Percentiles rank a stretch among this genome's conserved stretches.
Evolutionary conservation across 2,888 invertebrate species (phyloP).

Genomic region (Cephus pulcher): DNA sequence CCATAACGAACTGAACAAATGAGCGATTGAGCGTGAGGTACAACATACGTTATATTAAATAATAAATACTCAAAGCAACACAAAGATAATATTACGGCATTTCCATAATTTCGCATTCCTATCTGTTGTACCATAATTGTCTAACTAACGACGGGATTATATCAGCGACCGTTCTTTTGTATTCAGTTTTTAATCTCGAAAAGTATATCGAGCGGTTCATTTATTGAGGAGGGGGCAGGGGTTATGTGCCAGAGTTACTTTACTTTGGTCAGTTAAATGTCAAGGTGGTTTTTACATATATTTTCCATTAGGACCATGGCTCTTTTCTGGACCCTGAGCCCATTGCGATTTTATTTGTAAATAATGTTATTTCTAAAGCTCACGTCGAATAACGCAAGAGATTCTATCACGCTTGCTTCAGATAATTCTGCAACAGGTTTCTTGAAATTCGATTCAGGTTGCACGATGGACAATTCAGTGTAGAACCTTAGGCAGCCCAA

Average conservation of each 20-base stretch:
- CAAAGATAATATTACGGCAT: too few species aligned
- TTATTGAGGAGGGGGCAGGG: neutral
- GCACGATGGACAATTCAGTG: neutral
- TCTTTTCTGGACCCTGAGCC: neutral
- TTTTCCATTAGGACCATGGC: neutral
- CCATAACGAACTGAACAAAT: conserved; percentile 71
- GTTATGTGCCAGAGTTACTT: neutral
- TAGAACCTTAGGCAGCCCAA: neutral
- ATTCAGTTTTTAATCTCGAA: neutral
- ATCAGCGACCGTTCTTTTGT: neutral
- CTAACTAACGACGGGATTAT: neutral
- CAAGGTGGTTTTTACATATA: neutral
- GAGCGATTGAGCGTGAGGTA: conserved; percentile 71
- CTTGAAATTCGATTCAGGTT: neutral
- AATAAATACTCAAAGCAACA: neutral
- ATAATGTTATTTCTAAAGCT: neutral
- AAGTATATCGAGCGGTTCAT: neutral
- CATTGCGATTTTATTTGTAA: neutral
- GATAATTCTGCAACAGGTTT: neutral
- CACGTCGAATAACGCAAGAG: neutral
- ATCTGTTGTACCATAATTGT: neutral
- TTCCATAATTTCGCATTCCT: neutral
- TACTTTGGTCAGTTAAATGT: neutral
- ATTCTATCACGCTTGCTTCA: neutral
- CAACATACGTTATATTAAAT: neutral